These are phyloP conservation scores for Tipula lateralis DNA, from an alignment of 2,888 invertebrate species.

Conservation along the genomic window DNA sequence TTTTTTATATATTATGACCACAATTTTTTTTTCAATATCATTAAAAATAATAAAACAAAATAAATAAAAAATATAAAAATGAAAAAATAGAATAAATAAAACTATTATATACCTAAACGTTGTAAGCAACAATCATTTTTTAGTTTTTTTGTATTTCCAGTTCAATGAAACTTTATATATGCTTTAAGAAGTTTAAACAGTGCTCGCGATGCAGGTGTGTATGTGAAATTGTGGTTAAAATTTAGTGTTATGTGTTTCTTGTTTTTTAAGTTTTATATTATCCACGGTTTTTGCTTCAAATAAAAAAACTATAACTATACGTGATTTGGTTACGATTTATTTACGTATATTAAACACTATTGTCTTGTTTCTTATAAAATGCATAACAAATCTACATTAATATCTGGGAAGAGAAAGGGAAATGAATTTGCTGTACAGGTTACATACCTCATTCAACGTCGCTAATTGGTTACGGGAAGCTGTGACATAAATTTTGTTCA, in stretches of 20 bases:
- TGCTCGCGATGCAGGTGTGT: background rate
- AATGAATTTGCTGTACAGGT: background rate
- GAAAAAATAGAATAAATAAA: background rate
- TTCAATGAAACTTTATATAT: background rate
- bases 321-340: background rate
- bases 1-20: background rate
- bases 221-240: background rate
- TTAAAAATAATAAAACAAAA: background rate
- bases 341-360: background rate
- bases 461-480: too few species aligned
- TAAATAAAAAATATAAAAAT: background rate
- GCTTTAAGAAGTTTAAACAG: background rate
- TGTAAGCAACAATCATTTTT: background rate
- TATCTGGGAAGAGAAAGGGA: background rate
- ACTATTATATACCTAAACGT: background rate
- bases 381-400: background rate
- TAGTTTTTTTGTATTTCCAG: background rate
- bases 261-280: background rate
- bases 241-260: background rate
- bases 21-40: background rate
- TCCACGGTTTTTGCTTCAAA: background rate
- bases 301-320: background rate
- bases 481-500: too few species aligned
- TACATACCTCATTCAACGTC: background rate
- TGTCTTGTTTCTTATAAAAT: background rate